phyloP scores from a whole-genome alignment of 2,113 vertebrate species.

The Paracanthobrama guichenoti region DNA sequence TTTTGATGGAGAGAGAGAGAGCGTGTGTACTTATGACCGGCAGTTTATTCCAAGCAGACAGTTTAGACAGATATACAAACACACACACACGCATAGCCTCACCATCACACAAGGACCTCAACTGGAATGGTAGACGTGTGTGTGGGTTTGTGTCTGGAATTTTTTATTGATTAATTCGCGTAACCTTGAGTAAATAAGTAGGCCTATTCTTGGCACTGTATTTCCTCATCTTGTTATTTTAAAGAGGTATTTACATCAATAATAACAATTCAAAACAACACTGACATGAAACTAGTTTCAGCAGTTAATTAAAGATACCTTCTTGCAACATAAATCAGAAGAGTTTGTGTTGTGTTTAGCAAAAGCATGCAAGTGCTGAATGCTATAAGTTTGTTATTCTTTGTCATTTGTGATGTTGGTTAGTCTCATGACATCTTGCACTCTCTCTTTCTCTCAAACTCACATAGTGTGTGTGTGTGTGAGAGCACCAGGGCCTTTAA shows the following conservation, averaged over 20 bases:
- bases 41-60: constrained; percentile 17
- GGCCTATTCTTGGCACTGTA: not conserved
- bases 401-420: constrained; percentile 1
- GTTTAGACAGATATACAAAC: constrained; percentile 7
- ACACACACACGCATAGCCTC: not conserved
- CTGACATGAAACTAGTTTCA: not conserved
- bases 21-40: constrained; percentile 5
- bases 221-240: not conserved
- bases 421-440: not conserved
- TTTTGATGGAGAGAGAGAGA: constrained; percentile 18
- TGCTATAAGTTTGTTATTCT: not conserved
- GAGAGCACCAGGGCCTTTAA: constrained; percentile 23
- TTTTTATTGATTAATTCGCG: not conserved
- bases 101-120: not conserved
- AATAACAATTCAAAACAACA: not conserved
- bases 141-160: not conserved
- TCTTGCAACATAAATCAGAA: not conserved
- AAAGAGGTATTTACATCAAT: constrained; percentile 20
- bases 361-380: not conserved
- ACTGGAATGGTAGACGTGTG: not conserved
- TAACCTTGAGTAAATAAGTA: not conserved
- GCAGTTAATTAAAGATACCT: constrained; percentile 4
- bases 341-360: not conserved
- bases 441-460: not conserved
- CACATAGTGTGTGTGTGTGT: not conserved